Percentiles rank a stretch among this genome's conserved stretches.
phyloP scores from a whole-genome alignment of 2,888 invertebrate species.

The Harpagoxenus sublaevis region DNA sequence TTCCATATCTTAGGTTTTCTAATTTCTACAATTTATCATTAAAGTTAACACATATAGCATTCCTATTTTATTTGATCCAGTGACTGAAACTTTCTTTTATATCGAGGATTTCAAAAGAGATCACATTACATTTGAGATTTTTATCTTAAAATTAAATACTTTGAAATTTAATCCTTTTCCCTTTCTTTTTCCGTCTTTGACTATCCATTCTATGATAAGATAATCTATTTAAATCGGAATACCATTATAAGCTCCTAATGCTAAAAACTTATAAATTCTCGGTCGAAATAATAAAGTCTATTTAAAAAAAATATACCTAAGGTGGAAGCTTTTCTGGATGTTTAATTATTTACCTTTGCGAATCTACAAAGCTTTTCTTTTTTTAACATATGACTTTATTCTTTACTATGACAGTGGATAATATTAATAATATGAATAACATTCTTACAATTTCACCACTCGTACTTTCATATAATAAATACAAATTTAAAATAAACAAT shows the following conservation, averaged over 20 bases:
- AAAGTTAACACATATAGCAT: background rate
- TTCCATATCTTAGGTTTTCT: background rate
- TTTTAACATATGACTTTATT: background rate
- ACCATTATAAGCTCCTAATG: too few species aligned
- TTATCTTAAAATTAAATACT: too few species aligned
- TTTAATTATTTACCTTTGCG: background rate
- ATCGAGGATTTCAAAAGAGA: background rate
- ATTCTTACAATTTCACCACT: background rate
- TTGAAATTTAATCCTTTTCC: too few species aligned
- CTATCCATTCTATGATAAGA: too few species aligned
- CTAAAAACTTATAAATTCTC: too few species aligned
- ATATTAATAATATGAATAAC: background rate
- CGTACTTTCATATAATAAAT: background rate
- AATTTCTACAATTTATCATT: background rate
- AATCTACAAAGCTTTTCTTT: background rate
- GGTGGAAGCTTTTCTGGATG: background rate
- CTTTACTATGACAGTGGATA: background rate
- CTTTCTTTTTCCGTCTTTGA: too few species aligned
- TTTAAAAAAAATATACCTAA: too few species aligned
- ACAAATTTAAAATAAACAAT: background rate
- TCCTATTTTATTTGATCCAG: background rate
- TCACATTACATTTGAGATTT: background rate
- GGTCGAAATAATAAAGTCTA: too few species aligned
- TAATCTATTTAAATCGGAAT: too few species aligned
- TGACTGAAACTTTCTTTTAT: too few species aligned